Evolutionary conservation across 2,888 invertebrate species (phyloP), one percentile per base, ranked within the genome.

Genomic region (Hyposoter dolosus): DNA sequence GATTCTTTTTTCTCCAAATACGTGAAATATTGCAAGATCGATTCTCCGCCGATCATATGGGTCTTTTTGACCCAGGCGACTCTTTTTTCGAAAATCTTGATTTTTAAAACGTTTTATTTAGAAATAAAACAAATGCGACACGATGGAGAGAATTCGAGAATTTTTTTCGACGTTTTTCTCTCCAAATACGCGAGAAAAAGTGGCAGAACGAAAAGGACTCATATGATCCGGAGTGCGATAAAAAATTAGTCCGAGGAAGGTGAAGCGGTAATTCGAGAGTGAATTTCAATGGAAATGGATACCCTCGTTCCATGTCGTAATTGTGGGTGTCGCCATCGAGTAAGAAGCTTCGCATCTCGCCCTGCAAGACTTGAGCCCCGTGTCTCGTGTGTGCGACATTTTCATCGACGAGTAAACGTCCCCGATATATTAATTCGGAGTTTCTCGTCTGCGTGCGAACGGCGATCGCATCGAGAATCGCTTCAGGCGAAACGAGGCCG

Each of bases 241-340:
- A 40, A 40, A 40, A 40, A 40, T 35, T 0, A 4, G 4, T 35
- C 35, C 35, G 35, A 1, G 35, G 4, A 35, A 4, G 6, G 35
- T 5, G 4, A 43, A 23, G 43, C 68, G 9, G 45, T 23, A 4
- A 15, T 28, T 56, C 10, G 2, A 15, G 12, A 15, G 12, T 12
- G 9, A 45, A 4, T 69, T 69, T 47, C 9, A 28, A 12, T 28
- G 3, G 50, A 50, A 50, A 15, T 71, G 5, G 83, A 87, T 88
- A 97, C 84, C 97, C 99, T 88, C 97, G 96, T 94, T 99, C 99
- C 97, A 98, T 97, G 94, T 98, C 98, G 94, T 98, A 98, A 90
- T 96, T 96, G 87, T 96, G 96, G 63, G 96, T 96, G 95, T 99
- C 98, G 0, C 99, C 99, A 94, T 99, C 98, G 50, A 99, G 95